A percentile compares a stretch with the other conserved stretches of the same genome.
These are phyloP conservation scores for Poecile atricapillus DNA, from an alignment of 2,113 vertebrate species.

Conservation along the genomic window DNA sequence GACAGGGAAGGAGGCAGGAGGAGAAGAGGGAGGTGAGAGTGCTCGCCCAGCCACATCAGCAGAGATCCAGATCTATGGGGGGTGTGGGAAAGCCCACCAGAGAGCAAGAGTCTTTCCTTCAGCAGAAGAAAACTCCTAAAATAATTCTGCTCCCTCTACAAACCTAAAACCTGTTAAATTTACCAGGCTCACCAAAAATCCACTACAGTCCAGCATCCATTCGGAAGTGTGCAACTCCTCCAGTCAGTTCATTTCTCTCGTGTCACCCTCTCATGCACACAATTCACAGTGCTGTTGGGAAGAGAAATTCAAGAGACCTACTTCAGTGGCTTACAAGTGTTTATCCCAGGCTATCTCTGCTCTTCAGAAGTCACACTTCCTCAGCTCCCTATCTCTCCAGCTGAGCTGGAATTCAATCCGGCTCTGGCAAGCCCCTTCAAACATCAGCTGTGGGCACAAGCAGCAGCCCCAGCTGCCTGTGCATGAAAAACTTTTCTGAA, in stretches of 20 bases:
- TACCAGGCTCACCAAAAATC: neutral
- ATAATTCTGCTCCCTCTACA: neutral
- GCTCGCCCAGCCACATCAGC: neutral
- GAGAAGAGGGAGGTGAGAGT: neutral
- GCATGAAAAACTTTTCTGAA: neutral
- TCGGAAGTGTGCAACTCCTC: neutral
- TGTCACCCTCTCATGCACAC: neutral
- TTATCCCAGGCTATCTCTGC: neutral
- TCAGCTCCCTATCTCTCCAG: neutral
- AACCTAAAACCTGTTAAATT: neutral
- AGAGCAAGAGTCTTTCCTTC: neutral
- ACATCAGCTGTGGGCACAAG: neutral
- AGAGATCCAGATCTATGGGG: neutral
- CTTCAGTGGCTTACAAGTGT: neutral
- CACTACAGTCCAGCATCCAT: neutral
- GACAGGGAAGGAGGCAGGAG: neutral
- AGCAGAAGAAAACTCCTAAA: neutral
- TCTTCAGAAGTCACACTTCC: neutral
- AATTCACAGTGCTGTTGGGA: neutral
- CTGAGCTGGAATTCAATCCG: neutral
- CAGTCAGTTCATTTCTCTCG: neutral
- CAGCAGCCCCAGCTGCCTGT: neutral
- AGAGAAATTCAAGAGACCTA: neutral
- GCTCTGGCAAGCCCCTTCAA: neutral
- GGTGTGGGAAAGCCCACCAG: neutral